phyloP scores from a whole-genome alignment of 2,888 invertebrate species.

The Chloroclystis v-ata region DNA sequence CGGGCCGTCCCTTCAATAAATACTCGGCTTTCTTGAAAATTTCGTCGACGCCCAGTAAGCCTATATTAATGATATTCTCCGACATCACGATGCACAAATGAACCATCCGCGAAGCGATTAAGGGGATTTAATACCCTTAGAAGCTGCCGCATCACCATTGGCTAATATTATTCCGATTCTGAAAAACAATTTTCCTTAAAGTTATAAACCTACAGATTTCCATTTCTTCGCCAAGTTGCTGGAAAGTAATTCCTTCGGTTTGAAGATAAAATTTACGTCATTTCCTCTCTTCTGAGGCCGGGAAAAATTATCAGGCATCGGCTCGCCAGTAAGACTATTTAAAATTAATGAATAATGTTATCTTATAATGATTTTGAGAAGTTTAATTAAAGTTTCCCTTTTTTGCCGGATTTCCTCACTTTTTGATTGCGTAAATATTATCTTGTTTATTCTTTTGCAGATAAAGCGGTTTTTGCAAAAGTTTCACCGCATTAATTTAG shows the following conservation, averaged over 20 bases:
- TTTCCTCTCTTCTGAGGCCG: constrained; percentile 67
- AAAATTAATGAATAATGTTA: constrained; percentile 78
- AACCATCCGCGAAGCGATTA: constrained; percentile 34
- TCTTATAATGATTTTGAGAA: constrained; percentile 73
- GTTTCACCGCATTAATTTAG: constrained; percentile 40
- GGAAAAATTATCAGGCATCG: constrained; percentile 73
- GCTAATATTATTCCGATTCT: constrained; percentile 64
- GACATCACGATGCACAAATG: constrained; percentile 37
- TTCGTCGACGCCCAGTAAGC: constrained; percentile 51
- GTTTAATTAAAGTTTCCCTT: constrained; percentile 74
- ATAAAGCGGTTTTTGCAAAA: constrained; percentile 53
- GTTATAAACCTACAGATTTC: constrained; percentile 72
- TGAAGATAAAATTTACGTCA: constrained; percentile 72
- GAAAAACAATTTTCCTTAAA: constrained; percentile 66
- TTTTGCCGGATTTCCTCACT: constrained; percentile 48
- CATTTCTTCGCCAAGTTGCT: constrained; percentile 66
- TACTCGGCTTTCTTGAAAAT: constrained; percentile 48
- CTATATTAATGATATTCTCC: constrained; percentile 54
- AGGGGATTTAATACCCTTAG: constrained; percentile 53
- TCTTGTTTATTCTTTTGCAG: constrained; percentile 62
- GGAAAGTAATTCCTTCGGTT: constrained; percentile 71
- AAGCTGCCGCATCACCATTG: constrained; percentile 56
- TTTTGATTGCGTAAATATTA: constrained; percentile 69
- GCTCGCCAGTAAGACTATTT: constrained; percentile 64
- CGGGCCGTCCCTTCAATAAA: constrained; percentile 53